Base-by-base conservation (phyloP, 2,888 invertebrate genomes). In the Caenorhabditis sp. region DNA sequence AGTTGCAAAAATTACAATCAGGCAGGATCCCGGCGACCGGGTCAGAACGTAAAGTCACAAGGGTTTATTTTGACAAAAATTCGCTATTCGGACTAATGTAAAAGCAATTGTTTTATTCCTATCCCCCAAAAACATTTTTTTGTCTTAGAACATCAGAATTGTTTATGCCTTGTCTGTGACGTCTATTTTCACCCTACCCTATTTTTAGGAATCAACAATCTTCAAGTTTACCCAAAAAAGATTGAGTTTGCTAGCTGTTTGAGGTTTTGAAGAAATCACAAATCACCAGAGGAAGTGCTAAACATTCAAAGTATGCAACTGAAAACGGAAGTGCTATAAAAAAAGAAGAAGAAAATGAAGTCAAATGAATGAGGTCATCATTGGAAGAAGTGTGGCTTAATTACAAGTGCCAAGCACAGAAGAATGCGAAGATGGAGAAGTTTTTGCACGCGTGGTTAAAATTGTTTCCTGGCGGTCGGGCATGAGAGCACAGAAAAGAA, bases 321-420 rank as follows among this genome's bases (percentile, higher is more conserved):
- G 15, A 11, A n/a, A 37, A 37, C 1, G 32, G 24, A 48, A 48
- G 15, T 26, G 26, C 15, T 59, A 48, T 15, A 26, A 39, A 46
- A 32, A 32, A 17, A 22, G 9, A 26, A 35, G 17, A 26, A 22
- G 17, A n/a, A 56, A 15, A 17, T 22, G 35, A 35, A 13, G 35
- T 35, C 35, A n/a, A n/a, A n/a, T n/a, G 35, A 24, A 58, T 50
- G 65, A 55, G 20, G 35, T 41, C 41, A 58, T 41, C 37, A 15
- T 2, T 35, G 35, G 11, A 52, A 53, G 41, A 5, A n/a, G 39
- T 37, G 50, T 48, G 17, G 58, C 43, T 70, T 52, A 59, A 70
- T 59, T 70, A 70, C 45, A 70, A 70, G 37, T 70, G 70, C 52
- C 70, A 70, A 70, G 52, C 45, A 46, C 70, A 70, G 59, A 59